Evolutionary conservation across 1,140 invertebrate genomes (phyloP).

Genomic region (Plodia interpunctella): DNA sequence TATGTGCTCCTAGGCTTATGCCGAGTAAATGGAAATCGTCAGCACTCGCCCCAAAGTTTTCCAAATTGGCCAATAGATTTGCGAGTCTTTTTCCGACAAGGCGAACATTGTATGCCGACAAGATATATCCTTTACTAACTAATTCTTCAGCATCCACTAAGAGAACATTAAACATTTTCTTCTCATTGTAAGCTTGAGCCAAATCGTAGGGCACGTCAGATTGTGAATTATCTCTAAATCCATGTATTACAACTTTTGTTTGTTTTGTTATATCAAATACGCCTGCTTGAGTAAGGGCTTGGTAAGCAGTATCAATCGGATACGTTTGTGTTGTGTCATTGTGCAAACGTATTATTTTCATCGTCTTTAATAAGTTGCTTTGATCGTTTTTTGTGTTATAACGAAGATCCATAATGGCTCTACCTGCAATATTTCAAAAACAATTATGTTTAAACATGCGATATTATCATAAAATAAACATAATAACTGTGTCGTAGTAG

Average conservation of each 20-base stretch:
- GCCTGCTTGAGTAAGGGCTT: slow-evolving; percentile 40
- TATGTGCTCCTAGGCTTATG: slow-evolving; percentile 80
- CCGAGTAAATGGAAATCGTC: slow-evolving; percentile 78
- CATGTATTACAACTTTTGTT: slow-evolving; percentile 67
- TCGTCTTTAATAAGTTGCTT: slow-evolving; percentile 54
- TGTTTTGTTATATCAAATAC: slow-evolving; percentile 65
- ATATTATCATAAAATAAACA: neutral
- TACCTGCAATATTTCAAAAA: slow-evolving; percentile 45
- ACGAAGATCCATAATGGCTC: slow-evolving; percentile 60
- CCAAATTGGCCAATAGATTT: slow-evolving; percentile 71
- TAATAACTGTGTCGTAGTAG: slow-evolving; percentile 12
- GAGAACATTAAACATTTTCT: slow-evolving; percentile 64
- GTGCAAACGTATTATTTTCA: slow-evolving; percentile 57
- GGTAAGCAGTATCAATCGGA: slow-evolving; percentile 53
- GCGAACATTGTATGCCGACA: slow-evolving; percentile 57
- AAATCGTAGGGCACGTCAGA: slow-evolving; percentile 53
- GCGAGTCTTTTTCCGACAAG: slow-evolving; percentile 72
- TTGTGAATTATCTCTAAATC: slow-evolving; percentile 60
- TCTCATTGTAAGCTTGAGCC: slow-evolving; percentile 58
- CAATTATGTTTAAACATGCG: slow-evolving; percentile 11
- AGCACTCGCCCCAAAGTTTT: slow-evolving; percentile 70
- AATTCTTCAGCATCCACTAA: slow-evolving; percentile 62
- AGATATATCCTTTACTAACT: slow-evolving; percentile 58
- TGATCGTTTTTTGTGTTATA: slow-evolving; percentile 44
- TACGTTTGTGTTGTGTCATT: slow-evolving; percentile 36